Conservation (phyloP, 1,140 invertebrate genomes). For the Hyles vespertilio region DNA sequence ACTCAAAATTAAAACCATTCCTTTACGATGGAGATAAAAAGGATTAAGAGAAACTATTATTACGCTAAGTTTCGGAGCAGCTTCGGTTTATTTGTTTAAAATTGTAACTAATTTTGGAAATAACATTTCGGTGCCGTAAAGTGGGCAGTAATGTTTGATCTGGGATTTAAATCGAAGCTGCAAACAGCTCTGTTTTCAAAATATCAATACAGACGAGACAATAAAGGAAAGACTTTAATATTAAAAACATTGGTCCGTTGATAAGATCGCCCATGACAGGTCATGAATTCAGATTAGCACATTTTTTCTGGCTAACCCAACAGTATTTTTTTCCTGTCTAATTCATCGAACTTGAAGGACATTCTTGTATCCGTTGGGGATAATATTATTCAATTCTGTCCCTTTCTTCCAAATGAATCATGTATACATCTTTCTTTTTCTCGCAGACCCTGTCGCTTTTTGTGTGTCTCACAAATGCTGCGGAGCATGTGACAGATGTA, state of each 20-base stretch:
- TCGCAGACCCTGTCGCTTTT: slow-evolving; percentile 56
- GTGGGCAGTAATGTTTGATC: neutral
- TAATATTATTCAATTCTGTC: slow-evolving; percentile 46
- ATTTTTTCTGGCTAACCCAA: slow-evolving; percentile 33
- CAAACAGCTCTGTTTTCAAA: no score
- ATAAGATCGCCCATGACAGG: slow-evolving; percentile 35
- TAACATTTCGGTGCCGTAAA: slow-evolving; percentile 14
- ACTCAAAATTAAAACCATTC: slow-evolving; percentile 20
- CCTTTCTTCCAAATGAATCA: slow-evolving; percentile 25
- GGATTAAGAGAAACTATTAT: slow-evolving; percentile 54
- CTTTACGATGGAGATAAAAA: slow-evolving; percentile 43
- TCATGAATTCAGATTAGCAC: slow-evolving; percentile 44
- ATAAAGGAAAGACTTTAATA: no score
- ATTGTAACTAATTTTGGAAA: slow-evolving; percentile 24
- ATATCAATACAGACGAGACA: no score
- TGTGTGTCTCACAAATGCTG: slow-evolving; percentile 65
- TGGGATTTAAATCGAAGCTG: no score
- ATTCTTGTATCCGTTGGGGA: slow-evolving; percentile 42
- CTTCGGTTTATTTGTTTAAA: slow-evolving; percentile 23
- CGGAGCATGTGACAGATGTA: slow-evolving; percentile 70
- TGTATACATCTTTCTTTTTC: slow-evolving; percentile 39
- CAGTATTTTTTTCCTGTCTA: slow-evolving; percentile 45
- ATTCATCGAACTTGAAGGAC: slow-evolving; percentile 52
- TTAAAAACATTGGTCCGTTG: neutral
- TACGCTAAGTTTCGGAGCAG: slow-evolving; percentile 38